Evolutionary conservation across 2,888 invertebrate genomes (phyloP), one percentile per base, ranked within the genome.

Genomic region (Steromphala cineraria): DNA sequence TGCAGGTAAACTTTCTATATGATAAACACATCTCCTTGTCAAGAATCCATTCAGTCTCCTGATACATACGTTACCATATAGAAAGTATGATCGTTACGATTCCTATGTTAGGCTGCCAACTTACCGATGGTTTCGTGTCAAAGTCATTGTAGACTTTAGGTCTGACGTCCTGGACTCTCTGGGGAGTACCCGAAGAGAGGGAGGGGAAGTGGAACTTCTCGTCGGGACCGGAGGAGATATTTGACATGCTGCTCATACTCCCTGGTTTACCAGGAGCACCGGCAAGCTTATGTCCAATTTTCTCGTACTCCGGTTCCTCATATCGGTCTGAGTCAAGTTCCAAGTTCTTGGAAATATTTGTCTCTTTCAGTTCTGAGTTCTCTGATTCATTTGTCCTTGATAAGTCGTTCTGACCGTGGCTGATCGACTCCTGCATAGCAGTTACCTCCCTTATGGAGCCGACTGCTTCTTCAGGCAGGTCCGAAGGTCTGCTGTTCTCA

Each of bases 311-410:
- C 7, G 80, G 78, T 46, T 82, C 82, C 7, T 78, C 80, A 13
- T 75, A 80, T n/a, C 78, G 80, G 79, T 82, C 82, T 0, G 82
- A 82, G 52, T 82, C 82, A 17, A 76, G 75, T 67, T 82, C 80
- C 56, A 82, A 62, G 15, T 79, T 71, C 8, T 62, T 21, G 53
- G 19, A 46, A 67, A 31, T 71, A 31, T 76, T 76, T 21, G 31
- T 55, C 2, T 17, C 76, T 36, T 71, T 71, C 21, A 31, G 1
- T 13, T 13, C 55, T 19, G 19, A 2, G 2, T n/a, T 71, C 15
- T 36, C 36, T 15, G 71, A 19, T 19, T 71, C 71, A 13, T 46
- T 46, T 31, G 36, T 71, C 31, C 71, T 31, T 17, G 76, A 76
- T 7, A 76, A 36, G 55, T 76, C 76, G 19, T 76, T 76, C 28